Evolutionary conservation across 1,140 invertebrate species (phyloP), one percentile per base, ranked within the genome.

Genomic region (Sesamia nonagrioides): DNA sequence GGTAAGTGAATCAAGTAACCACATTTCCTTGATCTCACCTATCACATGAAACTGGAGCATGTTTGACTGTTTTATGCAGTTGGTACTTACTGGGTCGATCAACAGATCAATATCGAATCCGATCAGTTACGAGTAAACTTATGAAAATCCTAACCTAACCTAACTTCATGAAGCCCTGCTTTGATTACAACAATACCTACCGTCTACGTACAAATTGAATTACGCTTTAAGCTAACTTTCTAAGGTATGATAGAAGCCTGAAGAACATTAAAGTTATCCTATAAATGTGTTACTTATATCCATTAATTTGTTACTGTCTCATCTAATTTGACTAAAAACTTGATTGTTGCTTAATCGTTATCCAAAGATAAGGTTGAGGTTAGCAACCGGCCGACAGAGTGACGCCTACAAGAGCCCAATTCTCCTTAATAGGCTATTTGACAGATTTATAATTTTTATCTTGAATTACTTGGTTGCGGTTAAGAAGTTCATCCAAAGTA

Each of bases 21-120:
- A 74, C 71, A 74, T 74, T 74, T 74, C 54, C 71, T 40, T 17
- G 71, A 74, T 60, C 71, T 60, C 27, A 35, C 21, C 68, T 71
- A 54, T 54, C 33, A 54, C 27, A 11, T 54, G 50, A 71, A 71
- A 35, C 27, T 37, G 18, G 68, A 27, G 13, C 48, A 54, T 71
- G n/a, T 37, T 54, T n/a, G 45, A 54, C 48, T 48, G 13, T 52
- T 27, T 69, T 21, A 18, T 27, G 15, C 21, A n/a, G 9, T 11
- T 18, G 42, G 8, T 60, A 60, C n/a, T 66, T 56, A 50, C n/a
- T 50, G 45, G 45, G 15, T 50, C 45, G 45, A 50, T 15, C 13
- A 50, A 1, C 3, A n/a, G 58, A 7, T 37, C 58, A 37, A 35
- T 15, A 33, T 60, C 27, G 11, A 13, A 45, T 45, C 42, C 11